Evolutionary conservation across 2,113 vertebrate species (phyloP).

Genomic region (Mola mola): DNA sequence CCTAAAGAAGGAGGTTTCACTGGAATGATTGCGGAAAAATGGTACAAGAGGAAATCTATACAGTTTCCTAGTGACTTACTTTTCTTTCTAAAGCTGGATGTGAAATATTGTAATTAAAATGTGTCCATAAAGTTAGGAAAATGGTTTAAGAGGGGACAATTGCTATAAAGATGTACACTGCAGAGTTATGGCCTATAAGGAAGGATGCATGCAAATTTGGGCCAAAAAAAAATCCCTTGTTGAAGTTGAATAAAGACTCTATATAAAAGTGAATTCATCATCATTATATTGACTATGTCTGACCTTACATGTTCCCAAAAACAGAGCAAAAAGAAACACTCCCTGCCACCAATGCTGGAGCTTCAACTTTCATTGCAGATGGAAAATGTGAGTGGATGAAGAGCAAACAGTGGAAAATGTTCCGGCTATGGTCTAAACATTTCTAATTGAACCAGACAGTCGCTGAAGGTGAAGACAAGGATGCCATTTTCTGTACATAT

Average conservation of each 20-base stretch:
- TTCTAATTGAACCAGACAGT: conserved; percentile 77
- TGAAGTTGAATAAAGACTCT: too few species aligned
- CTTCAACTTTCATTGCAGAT: conserved; percentile 62
- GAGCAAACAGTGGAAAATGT: conserved; percentile 68
- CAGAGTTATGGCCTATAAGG: conserved; percentile 9
- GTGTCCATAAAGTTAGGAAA: conserved; percentile 21
- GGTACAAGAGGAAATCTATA: conserved; percentile 34
- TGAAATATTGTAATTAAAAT: conserved; percentile 41
- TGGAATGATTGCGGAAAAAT: conserved; percentile 67
- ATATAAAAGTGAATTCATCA: too few species aligned
- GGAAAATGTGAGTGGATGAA: conserved; percentile 73
- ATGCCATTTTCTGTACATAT: conserved; percentile 63
- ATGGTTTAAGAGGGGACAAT: conserved; percentile 22
- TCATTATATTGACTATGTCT: too few species aligned
- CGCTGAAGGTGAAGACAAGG: conserved; percentile 62
- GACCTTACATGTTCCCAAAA: conserved; percentile 21
- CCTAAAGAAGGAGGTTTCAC: conserved; percentile 52
- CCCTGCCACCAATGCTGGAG: conserved; percentile 38
- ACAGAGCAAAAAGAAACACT: conserved; percentile 35
- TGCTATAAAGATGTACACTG: conserved; percentile 34
- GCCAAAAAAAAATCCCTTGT: neutral
- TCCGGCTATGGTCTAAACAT: conserved; percentile 66
- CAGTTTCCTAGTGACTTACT: conserved; percentile 60
- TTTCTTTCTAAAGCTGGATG: conserved; percentile 38
- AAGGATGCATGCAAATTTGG: neutral